Evolutionary conservation across 2,797 vertebrate genomes (phyloP), one percentile per base, ranked within the genome.

Genomic region (Sitta carolinensis): DNA sequence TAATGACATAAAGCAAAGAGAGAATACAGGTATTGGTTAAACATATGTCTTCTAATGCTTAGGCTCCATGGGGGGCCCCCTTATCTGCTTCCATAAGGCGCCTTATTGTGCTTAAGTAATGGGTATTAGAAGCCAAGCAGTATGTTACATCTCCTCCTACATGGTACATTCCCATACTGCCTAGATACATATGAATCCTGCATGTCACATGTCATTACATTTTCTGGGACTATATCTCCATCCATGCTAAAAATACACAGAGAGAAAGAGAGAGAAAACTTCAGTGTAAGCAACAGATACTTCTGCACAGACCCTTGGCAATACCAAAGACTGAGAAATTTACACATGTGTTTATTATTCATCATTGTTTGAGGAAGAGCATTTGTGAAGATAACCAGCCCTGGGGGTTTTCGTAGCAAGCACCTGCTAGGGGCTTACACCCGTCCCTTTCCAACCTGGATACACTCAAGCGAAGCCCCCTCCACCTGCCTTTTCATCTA

Each of bases 141-240:
- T 95, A 97, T 96, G 95, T 84, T 97, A 94, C 86, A 91, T 96
- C 91, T 97, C 91, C 92, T 95, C 94, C 95, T 97, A 95, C 96
- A 93, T 72, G 95, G 96, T 96, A 95, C 95, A 85, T 96, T 97
- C 95, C 94, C 91, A 95, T 95, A 94, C 96, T 97, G 95, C 94
- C 94, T 96, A 93, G 95, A 93, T 95, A 96, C 94, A 94, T 95
- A 94, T 78, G 94, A 96, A 96, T 97, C 93, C 89, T 95, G 84
- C 82, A 84, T 97, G 95, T 96, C 95, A 96, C 96, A 97, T 95
- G 93, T 96, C 95, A 96, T 95, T 94, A 95, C 95, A 94, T 96
- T 96, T 96, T 94, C 95, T 96, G 93, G 94, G 89, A 82, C 86
- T 94, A 0, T 93, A 87, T 95, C 95, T 96, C 83, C 95, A 94